Evolutionary conservation across 1,140 invertebrate genomes (phyloP), one percentile per base, ranked within the genome.

Genomic region (Himalopsyche phryganea): DNA sequence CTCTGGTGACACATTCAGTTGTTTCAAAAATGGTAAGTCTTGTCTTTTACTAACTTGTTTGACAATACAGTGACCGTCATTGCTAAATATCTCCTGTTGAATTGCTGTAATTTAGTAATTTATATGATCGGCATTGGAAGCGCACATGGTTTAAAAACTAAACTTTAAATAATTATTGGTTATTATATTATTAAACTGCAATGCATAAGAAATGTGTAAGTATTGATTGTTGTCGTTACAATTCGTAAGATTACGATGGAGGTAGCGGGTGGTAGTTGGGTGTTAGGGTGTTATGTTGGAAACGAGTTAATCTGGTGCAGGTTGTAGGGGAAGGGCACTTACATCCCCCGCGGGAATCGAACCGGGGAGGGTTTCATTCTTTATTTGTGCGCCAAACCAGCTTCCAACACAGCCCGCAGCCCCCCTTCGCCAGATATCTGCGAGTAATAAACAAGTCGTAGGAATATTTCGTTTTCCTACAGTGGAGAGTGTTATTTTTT

Each of bases 371-470:
- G 44, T 61, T 53, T 50, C 54, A 63, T 63, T 63, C 60, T 63
- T 63, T 63, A 63, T 63, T 63, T 55, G 60, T 47, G 44, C 40
- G 42, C 55, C 35, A 42, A 36, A 48, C 49, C 49, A 23, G 15
- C 13, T 28, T 9, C 9, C 20, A 23, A 42, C 52, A 35, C 55
- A 35, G 41, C 49, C 50, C 55, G 48, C 19, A 38, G 41, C 32
- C 23, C 17, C 19, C 46, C 47, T 23, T 20, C 49, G 38, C 46
- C 56, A 48, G 50, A 58, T 55, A 63, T 58, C 60, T 53, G 60
- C 55, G 36, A 38, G 50, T 58, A 58, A 63, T 63, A 63, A 63
- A 63, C 60, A 63, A 63, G 55, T 63, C 60, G 55, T 57, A 57
- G 47, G 53, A 63, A 63, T 63, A 63, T 63, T 63, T 36, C 60